Evolutionary conservation across 2,888 invertebrate species (phyloP), one percentile per base, ranked within the genome.

Genomic region (Campaea margaritaria): DNA sequence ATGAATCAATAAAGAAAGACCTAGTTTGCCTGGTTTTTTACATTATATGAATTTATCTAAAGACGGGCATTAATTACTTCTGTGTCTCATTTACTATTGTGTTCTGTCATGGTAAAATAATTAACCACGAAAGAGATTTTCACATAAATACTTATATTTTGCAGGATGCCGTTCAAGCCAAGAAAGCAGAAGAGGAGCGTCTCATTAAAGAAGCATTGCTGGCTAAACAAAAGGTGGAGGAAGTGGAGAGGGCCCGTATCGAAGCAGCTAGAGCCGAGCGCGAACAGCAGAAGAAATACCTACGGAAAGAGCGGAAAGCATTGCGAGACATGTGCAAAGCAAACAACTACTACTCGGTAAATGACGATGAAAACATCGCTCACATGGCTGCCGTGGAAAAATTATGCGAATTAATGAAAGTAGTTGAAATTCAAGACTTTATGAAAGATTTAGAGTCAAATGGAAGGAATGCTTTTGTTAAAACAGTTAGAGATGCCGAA

Each of bases 371-470:
- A 82, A 94, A 93, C 61, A 94, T 99, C 1, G 91, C 94, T 47
- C 95, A 98, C 78, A 97, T 99, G 96, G 96, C 97, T 41, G 96
- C 96, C n/a, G 94, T 98, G 2, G 99, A 99, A 80, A 96, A 96
- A 84, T 94, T 99, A 51, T 98, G 98, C 83, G 98, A 99, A 88
- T 90, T 95, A 56, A 93, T 97, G 72, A 95, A 94, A 76, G 84
- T 95, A 2, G 76, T 91, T 0, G 96, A 97, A 82, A 81, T 98
- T 55, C 97, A 97, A 82, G 94, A 95, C 53, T 93, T 97, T 2
- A 96, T 97, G 82, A 95, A 88, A 65, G 93, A 94, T 55, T 82
- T 97, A 58, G 95, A 95, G 73, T 83, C 86, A 1, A 94, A 94
- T 34, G 96, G 96, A 0, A 93, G 95, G 61, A 86, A 93, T 16